Percentiles rank a stretch among this genome's conserved stretches.
These are phyloP conservation scores for Steromphala cineraria DNA, from an alignment of 2,888 invertebrate species.

Conservation along the genomic window DNA sequence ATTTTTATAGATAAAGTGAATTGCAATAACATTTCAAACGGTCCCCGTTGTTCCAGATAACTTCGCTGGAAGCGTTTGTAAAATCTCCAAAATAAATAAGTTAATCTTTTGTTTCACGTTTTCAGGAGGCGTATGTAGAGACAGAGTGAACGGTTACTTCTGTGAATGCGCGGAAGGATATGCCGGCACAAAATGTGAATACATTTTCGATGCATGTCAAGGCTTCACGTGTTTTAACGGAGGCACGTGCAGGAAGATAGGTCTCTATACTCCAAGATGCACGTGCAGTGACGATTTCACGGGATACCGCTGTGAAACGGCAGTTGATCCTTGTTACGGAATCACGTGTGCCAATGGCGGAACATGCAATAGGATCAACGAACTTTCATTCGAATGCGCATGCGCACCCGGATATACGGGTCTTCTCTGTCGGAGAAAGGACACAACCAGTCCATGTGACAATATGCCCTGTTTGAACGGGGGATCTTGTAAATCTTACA, in stretches of 20 bases:
- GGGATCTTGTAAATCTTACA: slow-evolving; percentile 51
- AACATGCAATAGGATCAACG: slow-evolving; percentile 34
- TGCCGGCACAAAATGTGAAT: slow-evolving; percentile 41
- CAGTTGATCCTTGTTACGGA: slow-evolving; percentile 44
- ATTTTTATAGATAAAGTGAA: no score
- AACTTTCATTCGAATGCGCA: slow-evolving; percentile 44
- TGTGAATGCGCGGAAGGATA: slow-evolving; percentile 40
- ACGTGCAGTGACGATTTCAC: slow-evolving; percentile 43
- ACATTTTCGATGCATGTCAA: slow-evolving; percentile 45
- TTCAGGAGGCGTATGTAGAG: slow-evolving; percentile 44
- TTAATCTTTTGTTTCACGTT: not conserved
- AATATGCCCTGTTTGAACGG: slow-evolving; percentile 51
- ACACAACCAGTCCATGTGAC: slow-evolving; percentile 43
- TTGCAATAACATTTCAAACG: no score
- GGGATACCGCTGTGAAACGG: slow-evolving; percentile 52
- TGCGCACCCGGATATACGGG: slow-evolving; percentile 44
- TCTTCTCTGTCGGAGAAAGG: slow-evolving; percentile 30
- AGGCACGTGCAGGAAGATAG: slow-evolving; percentile 42
- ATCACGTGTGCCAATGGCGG: slow-evolving; percentile 37
- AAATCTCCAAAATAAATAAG: no score
- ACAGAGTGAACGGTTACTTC: slow-evolving; percentile 40
- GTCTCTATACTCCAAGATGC: slow-evolving; percentile 40
- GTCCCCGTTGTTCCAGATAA: no score
- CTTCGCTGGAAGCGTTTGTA: no score
- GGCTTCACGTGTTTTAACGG: slow-evolving; percentile 47